Evolutionary conservation across 2,888 invertebrate species (phyloP), one percentile per base, ranked within the genome.

Genomic region (Drosophila longiperda): DNA sequence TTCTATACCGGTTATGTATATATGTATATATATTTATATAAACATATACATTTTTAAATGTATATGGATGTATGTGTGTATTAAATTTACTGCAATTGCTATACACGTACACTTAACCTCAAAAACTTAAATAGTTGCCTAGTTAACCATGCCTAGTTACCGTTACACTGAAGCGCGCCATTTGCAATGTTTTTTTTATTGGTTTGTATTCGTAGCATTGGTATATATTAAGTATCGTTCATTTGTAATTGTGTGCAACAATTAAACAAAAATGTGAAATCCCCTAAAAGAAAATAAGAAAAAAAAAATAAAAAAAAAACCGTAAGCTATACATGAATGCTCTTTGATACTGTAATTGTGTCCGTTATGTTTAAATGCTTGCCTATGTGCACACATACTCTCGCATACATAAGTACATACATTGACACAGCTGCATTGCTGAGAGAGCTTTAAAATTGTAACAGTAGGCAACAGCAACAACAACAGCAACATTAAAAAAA

Each of bases 321-420:
- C 59, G 77, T 74, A 82, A 89, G 89, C 82, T 86, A 86, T 80
- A 71, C 78, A 66, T 73, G 68, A 69, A 62, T 79, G 74, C 75
- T 80, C 82, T 78, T 87, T 67, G 77, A 77, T 82, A 83, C 87
- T 74, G 89, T 87, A 87, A 90, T 90, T 90, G 89, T 76, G 73
- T 63, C 87, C 90, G 87, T 90, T 87, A 87, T 83, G 87, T 90
- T 89, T 87, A 80, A 83, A 78, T 82, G 83, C 87, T 80, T 72
- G 73, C 78, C 70, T 75, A 86, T 72, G 66, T 74, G 67, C 66
- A 58, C 74, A 68, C 55, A 71, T 33, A 61, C 45, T 66, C 45
- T 62, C 32, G 63, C 53, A 48, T 49, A 40, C 32, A n/a, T 33
- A 40, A 33, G 34, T 54, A 32, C 48, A 55, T 33, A 86, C 84